Base-by-base conservation (phyloP, 1,140 invertebrate species). In the Drosophila mauritiana region DNA sequence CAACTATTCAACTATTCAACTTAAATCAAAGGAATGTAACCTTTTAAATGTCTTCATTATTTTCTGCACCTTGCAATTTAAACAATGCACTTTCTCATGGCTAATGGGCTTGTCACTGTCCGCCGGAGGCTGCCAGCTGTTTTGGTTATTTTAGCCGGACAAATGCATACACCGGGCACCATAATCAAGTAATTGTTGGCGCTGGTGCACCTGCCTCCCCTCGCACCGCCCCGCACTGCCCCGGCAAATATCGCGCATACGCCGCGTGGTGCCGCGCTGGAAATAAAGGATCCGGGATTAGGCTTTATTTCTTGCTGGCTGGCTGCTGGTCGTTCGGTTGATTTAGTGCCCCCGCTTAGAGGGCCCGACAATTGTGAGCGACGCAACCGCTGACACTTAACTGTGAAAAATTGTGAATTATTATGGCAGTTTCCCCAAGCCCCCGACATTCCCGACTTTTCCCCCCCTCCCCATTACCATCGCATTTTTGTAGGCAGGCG, bases 321-420 rank as follows among this genome's bases (percentile, higher is more conserved):
- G 27, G 31, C 31, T 31, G 31, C 31, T 31, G 73, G 62, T 48
- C 63, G 34, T 49, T 76, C 52, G 58, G 59, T 89, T 88, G 84
- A 90, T 88, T 88, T 88, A 88, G 82, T 84, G 80, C 64, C 63
- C 13, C 45, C 81, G 80, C 84, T 80, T 89, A 67, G 54, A 67
- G 67, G 55, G 57, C 78, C 62, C 67, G 67, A 76, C 83, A 88
- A 88, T 88, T 86, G 79, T 61, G 56, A 72, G 65, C 68, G 67
- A 70, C 68, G 65, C 68, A 70, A 72, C 69, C 59, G 84, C 84
- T 88, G 84, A 88, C 84, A 88, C 85, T 88, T 88, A 89, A 80
- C 84, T 84, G 84, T 88, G 84, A 88, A 88, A 88, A 88, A 88
- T 88, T 88, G 80, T 88, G 84, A 88, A 88, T 88, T 88, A 88